Evolutionary conservation across 2,888 invertebrate species (phyloP), one percentile per base, ranked within the genome.

Genomic region (Spatulosminthurus flaviceps): DNA sequence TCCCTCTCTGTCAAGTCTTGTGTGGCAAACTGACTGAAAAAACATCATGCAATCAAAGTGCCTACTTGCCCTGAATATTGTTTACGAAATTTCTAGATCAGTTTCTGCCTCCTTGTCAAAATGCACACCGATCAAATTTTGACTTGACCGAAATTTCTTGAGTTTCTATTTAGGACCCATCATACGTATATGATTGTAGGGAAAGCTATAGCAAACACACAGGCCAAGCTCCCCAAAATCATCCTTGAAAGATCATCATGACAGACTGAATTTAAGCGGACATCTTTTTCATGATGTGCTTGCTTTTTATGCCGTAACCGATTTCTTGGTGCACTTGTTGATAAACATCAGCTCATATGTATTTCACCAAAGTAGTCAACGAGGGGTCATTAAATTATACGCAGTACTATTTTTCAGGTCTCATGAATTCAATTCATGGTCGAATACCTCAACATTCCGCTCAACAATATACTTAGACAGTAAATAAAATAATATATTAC

Each of bases 371-470:
- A 51, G 51, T 5, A 51, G 16, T 51, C 16, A 51, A 19, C 51
- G 9, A 19, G 16, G 51, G n/a, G n/a, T n/a, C 51, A n/a, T 51
- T 11, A 51, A 51, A 51, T 51, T 19, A 19, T 51, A 16, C 51
- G 16, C 51, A 51, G 16, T 51, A 51, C 9, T 51, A 51, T n/a
- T 51, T 51, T 51, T 51, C 51, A 51, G 51, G 51, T 51, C 51
- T n/a, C 16, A 2, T 51, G 51, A 51, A 19, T 51, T 51, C 16
- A 19, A 51, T 51, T 51, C 51, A 51, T 51, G 51, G 19, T 16
- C 51, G n/a, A 51, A n/a, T 51, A 19, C 19, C 51, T 51, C 2
- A 5, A 51, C 9, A 51, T 2, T 51, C n/a, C 5, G 51, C 16
- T 11, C n/a, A 51, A 51, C 16, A 51, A 51, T n/a, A 51, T 51